Base-by-base conservation (phyloP, 2,888 invertebrate species). In the Agrilus cyanescens region DNA sequence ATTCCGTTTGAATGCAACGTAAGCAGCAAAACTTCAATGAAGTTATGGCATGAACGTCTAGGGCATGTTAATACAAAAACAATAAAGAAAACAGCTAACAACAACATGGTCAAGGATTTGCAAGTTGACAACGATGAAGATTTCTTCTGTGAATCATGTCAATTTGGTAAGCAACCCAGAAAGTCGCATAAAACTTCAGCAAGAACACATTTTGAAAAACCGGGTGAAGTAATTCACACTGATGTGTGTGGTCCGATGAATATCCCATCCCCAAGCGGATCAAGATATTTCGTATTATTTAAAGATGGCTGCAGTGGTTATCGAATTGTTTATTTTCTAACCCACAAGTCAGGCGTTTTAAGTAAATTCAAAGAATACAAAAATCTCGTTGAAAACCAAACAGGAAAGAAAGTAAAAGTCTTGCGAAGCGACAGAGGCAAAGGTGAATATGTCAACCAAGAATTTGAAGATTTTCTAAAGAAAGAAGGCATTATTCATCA, bases 401-500 rank as follows among this genome's bases (percentile, higher is more conserved):
- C 43, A 14, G 45, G 43, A 18, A 38, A 44, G 32, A 40, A 44
- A 37, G 16, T 46, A 10, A 33, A 41, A 25, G 14, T 38, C n/a
- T 7, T 41, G 3, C 2, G 45, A 31, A 36, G 30, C n/a, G 52
- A 53, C 32, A n/a, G n/a, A n/a, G n/a, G n/a, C n/a, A n/a, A n/a
- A n/a, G n/a, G n/a, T n/a, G n/a, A 39, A 39, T 39, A 39, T 7
- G 32, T 38, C 3, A 38, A 38, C 7, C 3, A 4, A 12, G 32
- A 39, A 12, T 30, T 56, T 13, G 25, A 20, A 12, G 32, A 47
- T 15, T 52, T 48, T 37, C 36, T 50, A 8, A 45, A 42, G 25
- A 38, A 46, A n/a, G 37, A 47, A 29, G 55, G 56, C 16, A 59
- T 58, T 20, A 13, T 42, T 8, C 49, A 48, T 34, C 50, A 53